Evolutionary conservation across 2,113 vertebrate genomes (phyloP).

Genomic region (Narcine bancroftii): DNA sequence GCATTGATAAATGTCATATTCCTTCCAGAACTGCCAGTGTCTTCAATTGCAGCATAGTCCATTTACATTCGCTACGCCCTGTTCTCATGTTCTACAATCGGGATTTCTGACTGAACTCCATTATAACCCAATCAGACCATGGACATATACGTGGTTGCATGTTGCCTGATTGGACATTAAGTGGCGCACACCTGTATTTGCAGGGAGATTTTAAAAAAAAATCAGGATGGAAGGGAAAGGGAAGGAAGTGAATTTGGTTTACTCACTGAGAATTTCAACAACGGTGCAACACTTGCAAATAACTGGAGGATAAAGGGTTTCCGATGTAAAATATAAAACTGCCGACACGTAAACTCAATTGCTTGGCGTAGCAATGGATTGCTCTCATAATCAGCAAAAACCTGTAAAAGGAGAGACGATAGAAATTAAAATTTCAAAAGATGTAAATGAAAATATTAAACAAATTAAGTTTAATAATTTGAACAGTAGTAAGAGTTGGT

Average conservation of each 20-base stretch:
- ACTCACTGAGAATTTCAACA: slow-evolving; percentile 90
- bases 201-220: background rate
- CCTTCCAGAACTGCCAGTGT: too few relatives aligned
- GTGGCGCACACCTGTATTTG: too few relatives aligned
- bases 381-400: slow-evolving; percentile 91
- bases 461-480: background rate
- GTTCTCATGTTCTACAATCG: too few relatives aligned
- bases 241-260: background rate
- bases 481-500: background rate
- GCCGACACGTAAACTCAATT: slow-evolving; percentile 88
- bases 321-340: slow-evolving; percentile 95
- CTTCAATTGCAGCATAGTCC: too few relatives aligned
- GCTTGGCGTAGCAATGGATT: slow-evolving; percentile 84
- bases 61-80: too few relatives aligned
- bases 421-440: background rate
- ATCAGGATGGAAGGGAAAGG: background rate
- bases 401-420: slow-evolving; percentile 52
- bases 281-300: slow-evolving; percentile 90
- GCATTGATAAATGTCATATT: too few relatives aligned
- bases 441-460: background rate
- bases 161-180: too few relatives aligned
- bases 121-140: too few relatives aligned
- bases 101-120: too few relatives aligned
- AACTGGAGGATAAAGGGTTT: slow-evolving; percentile 94
- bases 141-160: too few relatives aligned